Evolutionary conservation across 2,113 vertebrate species (phyloP), one percentile per base, ranked within the genome.

Genomic region (Opisthocomus hoazin): DNA sequence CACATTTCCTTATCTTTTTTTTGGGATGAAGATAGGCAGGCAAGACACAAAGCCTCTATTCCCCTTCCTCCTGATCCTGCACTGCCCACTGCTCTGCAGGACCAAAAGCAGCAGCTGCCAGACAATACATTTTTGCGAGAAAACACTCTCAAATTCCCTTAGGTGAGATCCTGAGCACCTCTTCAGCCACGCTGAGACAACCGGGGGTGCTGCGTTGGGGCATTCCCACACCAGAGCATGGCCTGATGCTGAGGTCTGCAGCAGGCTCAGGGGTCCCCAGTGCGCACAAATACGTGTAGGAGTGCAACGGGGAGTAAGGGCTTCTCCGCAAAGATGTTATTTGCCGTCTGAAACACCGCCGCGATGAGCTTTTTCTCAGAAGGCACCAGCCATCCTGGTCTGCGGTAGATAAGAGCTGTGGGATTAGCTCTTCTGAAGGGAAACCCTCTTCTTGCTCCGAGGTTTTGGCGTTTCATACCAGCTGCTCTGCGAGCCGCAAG

Each of bases 251-350:
- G 3, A 43, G 48, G 39, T 68, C 9, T 45, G 41, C 32, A 10
- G 80, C 2, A 2, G 22, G 34, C 15, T 34, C 9, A 3, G 66
- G 23, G 58, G 34, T 91, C 51, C 46, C 37, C 24, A 3, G 30
- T 4, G 48, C 66, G 29, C 80, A 30, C 43, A 21, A 43, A 7
- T 5, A 17, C 41, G 3, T 0, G 0, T 8, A 15, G 76, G 53
- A 46, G 22, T 0, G 13, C 1, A 0, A 3, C 0, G 12, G 12
- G 46, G 53, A 15, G 14, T 37, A 29, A 15, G 5, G 23, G 15
- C 69, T 74, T 21, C 57, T 66, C 41, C 37, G 6, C 26, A 8
- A 69, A 30, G n/a, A 8, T 30, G 27, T 57, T 1, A 2, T 36
- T 58, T 20, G 6, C 20, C 36, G 8, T 3, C 32, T 45, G 76